Conservation (phyloP, 2,888 invertebrate species). For the Neoascia interrupta region DNA sequence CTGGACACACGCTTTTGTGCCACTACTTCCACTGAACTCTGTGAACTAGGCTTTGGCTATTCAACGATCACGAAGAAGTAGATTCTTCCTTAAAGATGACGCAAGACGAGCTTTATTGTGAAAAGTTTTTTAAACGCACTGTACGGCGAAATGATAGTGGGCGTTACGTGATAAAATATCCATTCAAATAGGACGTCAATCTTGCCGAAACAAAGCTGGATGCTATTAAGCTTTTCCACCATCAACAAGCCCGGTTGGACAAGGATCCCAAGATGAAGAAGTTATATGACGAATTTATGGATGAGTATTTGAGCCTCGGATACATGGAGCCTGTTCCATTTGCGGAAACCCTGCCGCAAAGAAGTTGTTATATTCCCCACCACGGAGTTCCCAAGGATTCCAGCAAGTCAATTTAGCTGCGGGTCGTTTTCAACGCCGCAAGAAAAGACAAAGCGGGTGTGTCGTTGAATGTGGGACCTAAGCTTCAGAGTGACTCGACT, state of each 20-base stretch:
- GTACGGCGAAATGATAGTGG: constrained; percentile 22
- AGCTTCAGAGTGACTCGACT: constrained; percentile 48
- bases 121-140: constrained; percentile 40
- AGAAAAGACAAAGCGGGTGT: no score
- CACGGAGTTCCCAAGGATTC: constrained; percentile 53
- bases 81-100: constrained; percentile 18
- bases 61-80: constrained; percentile 39
- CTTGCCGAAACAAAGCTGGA: constrained; percentile 23
- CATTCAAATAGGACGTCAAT: constrained; percentile 39
- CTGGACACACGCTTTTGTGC: constrained; percentile 3
- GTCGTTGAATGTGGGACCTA: constrained; percentile 57
- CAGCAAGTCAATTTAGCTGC: constrained; percentile 58
- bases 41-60: constrained; percentile 44
- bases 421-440: constrained; percentile 46
- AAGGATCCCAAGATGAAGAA: constrained; percentile 30
- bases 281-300: constrained; percentile 51
- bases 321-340: constrained; percentile 35
- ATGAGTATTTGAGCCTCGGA: constrained; percentile 28
- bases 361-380: constrained; percentile 32
- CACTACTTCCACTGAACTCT: constrained; percentile 15
- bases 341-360: constrained; percentile 10
- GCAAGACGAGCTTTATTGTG: constrained; percentile 43
- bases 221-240: constrained; percentile 28
- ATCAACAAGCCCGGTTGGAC: constrained; percentile 39
- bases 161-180: constrained; percentile 44